A percentile compares a stretch with the other conserved stretches of the same genome.
phyloP scores from a whole-genome alignment of 2,797 vertebrate genomes.

The Fringilla coelebs region DNA sequence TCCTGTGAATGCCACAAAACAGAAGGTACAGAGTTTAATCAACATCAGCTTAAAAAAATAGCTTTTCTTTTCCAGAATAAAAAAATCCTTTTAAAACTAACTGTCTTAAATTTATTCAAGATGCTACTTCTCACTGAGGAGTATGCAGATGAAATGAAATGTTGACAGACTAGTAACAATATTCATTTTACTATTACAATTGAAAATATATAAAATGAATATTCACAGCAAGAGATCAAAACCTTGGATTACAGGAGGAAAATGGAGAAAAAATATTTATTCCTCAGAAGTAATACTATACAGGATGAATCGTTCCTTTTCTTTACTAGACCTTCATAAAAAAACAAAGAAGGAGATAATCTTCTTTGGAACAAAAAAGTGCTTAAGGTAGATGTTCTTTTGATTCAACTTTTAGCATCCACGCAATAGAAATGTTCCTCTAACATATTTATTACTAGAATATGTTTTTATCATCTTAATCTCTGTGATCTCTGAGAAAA shows the following conservation, averaged over 20 bases:
- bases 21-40: background rate
- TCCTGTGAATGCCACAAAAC: background rate
- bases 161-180: background rate
- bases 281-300: background rate
- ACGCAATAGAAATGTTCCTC: conserved; percentile 43
- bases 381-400: conserved; percentile 37
- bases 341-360: background rate
- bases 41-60: background rate
- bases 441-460: conserved; percentile 50
- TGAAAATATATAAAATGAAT: background rate
- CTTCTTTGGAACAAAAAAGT: background rate
- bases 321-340: background rate
- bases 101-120: background rate
- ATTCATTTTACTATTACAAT: background rate
- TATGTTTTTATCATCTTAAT: conserved; percentile 58
- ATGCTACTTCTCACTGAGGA: background rate
- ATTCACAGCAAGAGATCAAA: background rate
- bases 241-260: background rate
- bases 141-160: background rate
- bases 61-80: background rate
- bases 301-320: background rate
- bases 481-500: conserved; percentile 53
- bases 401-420: conserved; percentile 44
- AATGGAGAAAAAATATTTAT: conserved; percentile 18
- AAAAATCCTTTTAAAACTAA: background rate